A percentile compares a stretch with the other conserved stretches of the same genome.
phyloP scores from a whole-genome alignment of 92 coral and sea anemone genomes.

The Muricea muricata region DNA sequence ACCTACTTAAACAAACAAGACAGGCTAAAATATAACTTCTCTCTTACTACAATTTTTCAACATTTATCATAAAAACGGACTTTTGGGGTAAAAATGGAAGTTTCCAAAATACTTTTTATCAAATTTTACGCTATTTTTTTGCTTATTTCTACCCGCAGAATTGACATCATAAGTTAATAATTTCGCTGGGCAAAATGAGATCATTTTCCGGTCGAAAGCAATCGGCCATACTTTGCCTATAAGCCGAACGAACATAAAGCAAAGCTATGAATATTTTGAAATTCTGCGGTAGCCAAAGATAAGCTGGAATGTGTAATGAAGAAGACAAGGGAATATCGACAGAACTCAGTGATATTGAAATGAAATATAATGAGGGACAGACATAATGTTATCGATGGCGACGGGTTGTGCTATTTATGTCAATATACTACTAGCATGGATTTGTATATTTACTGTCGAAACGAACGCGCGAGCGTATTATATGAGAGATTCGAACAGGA shows the following conservation, averaged over 20 bases:
- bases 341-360: neutral
- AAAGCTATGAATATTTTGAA: neutral
- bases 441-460: neutral
- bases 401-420: neutral
- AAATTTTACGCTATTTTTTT: neutral
- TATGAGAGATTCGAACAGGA: neutral
- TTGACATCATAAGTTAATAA: constrained; percentile 6
- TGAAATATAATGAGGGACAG: constrained; percentile 1
- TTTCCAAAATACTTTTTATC: neutral
- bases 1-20: neutral
- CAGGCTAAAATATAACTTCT: neutral
- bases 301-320: neutral
- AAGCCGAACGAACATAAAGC: neutral
- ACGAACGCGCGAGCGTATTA: neutral
- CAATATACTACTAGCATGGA: neutral
- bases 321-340: neutral
- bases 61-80: neutral
- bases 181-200: constrained; percentile 30
- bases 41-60: neutral
- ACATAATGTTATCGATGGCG: neutral
- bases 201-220: neutral
- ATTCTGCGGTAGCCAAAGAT: neutral
- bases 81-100: neutral
- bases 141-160: neutral
- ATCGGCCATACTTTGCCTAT: neutral